Conservation (phyloP, 1,140 invertebrate genomes). For the Helicoverpa zea region DNA sequence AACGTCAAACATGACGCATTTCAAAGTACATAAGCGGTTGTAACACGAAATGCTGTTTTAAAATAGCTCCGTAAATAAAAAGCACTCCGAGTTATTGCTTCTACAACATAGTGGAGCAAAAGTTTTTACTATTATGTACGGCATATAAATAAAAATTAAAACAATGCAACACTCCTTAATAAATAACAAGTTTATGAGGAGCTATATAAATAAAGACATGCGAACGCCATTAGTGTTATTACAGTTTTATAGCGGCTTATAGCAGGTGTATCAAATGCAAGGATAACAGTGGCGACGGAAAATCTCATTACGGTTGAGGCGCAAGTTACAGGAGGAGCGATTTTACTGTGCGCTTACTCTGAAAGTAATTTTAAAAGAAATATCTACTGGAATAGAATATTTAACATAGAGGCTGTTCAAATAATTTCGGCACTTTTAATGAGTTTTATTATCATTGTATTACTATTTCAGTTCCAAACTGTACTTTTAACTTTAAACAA, state of each 20-base stretch:
- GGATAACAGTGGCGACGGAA: slow-evolving; percentile 63
- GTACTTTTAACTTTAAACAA: too few relatives aligned
- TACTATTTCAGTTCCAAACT: too few relatives aligned
- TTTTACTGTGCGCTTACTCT: not conserved
- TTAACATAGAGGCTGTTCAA: too few relatives aligned
- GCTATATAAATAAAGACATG: slow-evolving; percentile 80
- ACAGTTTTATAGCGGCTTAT: slow-evolving; percentile 73
- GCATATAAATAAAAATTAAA: slow-evolving; percentile 67
- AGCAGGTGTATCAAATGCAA: slow-evolving; percentile 68
- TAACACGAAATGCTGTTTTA: not conserved
- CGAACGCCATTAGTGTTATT: slow-evolving; percentile 82
- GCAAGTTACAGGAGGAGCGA: slow-evolving; percentile 39
- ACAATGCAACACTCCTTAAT: slow-evolving; percentile 70
- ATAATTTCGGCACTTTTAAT: too few relatives aligned
- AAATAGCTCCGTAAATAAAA: slow-evolving; percentile 36
- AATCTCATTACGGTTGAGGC: slow-evolving; percentile 63
- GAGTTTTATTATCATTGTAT: too few relatives aligned
- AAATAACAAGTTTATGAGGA: slow-evolving; percentile 78
- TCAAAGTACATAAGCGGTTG: not conserved
- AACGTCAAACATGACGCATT: slow-evolving; percentile 10
- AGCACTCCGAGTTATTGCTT: slow-evolving; percentile 39
- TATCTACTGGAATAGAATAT: too few relatives aligned
- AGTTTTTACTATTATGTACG: slow-evolving; percentile 37
- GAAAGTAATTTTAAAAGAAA: too few relatives aligned
- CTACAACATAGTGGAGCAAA: slow-evolving; percentile 9